phyloP scores from a whole-genome alignment of 2,888 invertebrate genomes.

The Crematogaster levior region DNA sequence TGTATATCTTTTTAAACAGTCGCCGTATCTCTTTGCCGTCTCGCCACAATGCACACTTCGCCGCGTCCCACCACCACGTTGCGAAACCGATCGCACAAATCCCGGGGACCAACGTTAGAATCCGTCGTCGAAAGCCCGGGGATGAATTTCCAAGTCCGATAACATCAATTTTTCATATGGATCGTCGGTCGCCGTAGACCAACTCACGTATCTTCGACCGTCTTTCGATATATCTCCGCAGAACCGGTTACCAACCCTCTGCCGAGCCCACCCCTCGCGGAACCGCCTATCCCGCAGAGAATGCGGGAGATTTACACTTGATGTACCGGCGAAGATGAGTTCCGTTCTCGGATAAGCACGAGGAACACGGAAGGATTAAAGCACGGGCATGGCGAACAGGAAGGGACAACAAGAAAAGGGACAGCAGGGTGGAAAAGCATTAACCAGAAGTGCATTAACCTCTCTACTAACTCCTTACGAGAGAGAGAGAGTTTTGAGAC shows the following conservation, averaged over 20 bases:
- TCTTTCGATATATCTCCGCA: slow-evolving; percentile 21
- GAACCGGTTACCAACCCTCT: neutral
- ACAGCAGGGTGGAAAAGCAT: slow-evolving; percentile 36
- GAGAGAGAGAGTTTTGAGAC: slow-evolving; percentile 59
- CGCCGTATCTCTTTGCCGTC: neutral
- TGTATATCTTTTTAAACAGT: slow-evolving; percentile 29
- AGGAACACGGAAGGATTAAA: slow-evolving; percentile 22
- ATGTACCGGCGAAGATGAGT: slow-evolving; percentile 15
- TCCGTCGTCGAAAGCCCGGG: slow-evolving; percentile 47
- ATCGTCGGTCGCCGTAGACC: slow-evolving; percentile 50
- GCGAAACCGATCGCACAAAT: slow-evolving; percentile 40
- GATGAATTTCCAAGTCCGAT: slow-evolving; percentile 72
- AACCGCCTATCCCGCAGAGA: slow-evolving; percentile 1
- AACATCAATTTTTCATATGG: slow-evolving; percentile 73
- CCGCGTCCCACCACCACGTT: neutral
- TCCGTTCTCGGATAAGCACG: slow-evolving; percentile 16
- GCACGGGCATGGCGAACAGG: neutral
- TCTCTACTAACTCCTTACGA: slow-evolving; percentile 41
- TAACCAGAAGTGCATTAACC: slow-evolving; percentile 67
- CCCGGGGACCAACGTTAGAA: slow-evolving; percentile 14
- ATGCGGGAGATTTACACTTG: neutral
- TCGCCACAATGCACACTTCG: slow-evolving; percentile 30
- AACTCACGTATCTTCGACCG: slow-evolving; percentile 8
- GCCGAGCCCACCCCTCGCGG: neutral
- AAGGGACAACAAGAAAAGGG: neutral